Conservation (phyloP, 2,113 vertebrate genomes). For the Bostrychus sinensis region DNA sequence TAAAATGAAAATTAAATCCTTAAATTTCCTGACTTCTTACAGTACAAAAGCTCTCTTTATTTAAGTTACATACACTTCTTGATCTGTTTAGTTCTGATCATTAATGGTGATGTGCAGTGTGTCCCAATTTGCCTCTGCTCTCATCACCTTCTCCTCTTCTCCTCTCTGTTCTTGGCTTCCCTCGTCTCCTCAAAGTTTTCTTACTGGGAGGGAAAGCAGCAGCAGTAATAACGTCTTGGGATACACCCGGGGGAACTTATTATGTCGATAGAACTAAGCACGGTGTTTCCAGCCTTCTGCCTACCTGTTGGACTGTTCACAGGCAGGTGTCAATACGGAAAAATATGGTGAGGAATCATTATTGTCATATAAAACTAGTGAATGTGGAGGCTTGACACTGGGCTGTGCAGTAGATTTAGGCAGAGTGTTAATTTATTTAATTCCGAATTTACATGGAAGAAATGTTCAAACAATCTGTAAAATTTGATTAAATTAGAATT, state of each 20-base stretch:
- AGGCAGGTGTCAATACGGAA: conserved; percentile 63
- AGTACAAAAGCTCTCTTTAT: conserved; percentile 49
- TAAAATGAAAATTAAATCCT: no score
- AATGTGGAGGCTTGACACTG: conserved; percentile 25
- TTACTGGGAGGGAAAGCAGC: conserved; percentile 39
- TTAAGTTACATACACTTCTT: conserved; percentile 40
- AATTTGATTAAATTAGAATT: neutral
- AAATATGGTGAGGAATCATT: conserved; percentile 39
- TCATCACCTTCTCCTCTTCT: conserved; percentile 41
- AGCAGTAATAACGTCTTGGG: conserved; percentile 52
- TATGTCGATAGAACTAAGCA: conserved; percentile 68
- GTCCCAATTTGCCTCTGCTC: conserved; percentile 44
- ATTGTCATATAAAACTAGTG: conserved; percentile 32
- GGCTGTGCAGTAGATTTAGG: conserved; percentile 5
- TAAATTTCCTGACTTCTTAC: conserved; percentile 42
- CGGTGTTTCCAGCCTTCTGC: conserved; percentile 40
- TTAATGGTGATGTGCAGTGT: conserved; percentile 43
- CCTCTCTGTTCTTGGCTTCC: conserved; percentile 48
- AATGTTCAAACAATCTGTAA: neutral
- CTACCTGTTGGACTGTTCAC: conserved; percentile 63
- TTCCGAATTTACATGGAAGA: neutral
- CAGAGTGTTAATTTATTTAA: neutral
- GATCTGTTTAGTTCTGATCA: conserved; percentile 50
- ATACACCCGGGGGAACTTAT: conserved; percentile 69
- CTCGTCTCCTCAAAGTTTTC: conserved; percentile 60